These are phyloP conservation scores for Venustoraphidia nigricollis DNA, from an alignment of 2,888 invertebrate species.

Conservation along the genomic window DNA sequence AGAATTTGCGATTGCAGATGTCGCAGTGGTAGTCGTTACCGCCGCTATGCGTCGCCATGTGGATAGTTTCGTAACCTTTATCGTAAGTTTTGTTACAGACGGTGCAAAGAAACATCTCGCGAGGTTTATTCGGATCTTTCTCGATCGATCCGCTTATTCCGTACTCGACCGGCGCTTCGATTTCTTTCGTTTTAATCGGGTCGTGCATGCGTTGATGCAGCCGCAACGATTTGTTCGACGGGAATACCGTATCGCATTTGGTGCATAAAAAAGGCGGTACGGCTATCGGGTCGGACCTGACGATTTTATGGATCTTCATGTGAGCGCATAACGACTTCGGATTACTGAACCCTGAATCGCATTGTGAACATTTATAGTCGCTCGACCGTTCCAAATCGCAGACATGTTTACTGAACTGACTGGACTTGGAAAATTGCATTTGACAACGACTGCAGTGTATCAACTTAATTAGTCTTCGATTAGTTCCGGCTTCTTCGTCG, in stretches of 20 bases:
- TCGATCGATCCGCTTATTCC: slow-evolving; percentile 19
- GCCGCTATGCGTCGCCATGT: slow-evolving; percentile 49
- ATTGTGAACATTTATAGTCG: slow-evolving; percentile 29
- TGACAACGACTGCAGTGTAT: slow-evolving; percentile 32
- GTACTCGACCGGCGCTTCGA: slow-evolving; percentile 32
- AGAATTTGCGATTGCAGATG: slow-evolving; percentile 58
- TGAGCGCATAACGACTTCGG: slow-evolving; percentile 42
- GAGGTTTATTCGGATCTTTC: slow-evolving; percentile 16
- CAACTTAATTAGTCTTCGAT: slow-evolving; percentile 19
- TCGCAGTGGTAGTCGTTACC: slow-evolving; percentile 42
- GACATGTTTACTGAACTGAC: slow-evolving; percentile 29
- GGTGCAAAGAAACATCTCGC: slow-evolving; percentile 30
- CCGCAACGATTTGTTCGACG: slow-evolving; percentile 47
- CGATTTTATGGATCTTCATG: slow-evolving; percentile 38
- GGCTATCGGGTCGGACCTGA: slow-evolving; percentile 9
- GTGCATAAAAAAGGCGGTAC: slow-evolving; percentile 35
- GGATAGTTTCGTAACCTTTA: slow-evolving; percentile 37
- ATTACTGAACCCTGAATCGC: slow-evolving; percentile 32
- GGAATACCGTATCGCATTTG: slow-evolving; percentile 51
- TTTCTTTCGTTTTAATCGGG: slow-evolving; percentile 39
- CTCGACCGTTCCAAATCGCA: slow-evolving; percentile 19
- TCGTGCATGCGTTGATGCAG: slow-evolving; percentile 62
- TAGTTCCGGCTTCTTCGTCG: slow-evolving; percentile 5
- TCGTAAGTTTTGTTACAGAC: slow-evolving; percentile 36
- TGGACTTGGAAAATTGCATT: slow-evolving; percentile 28